These are phyloP conservation scores for Corynorhinus townsendii DNA, from an alignment of 2,113 vertebrate genomes.

Conservation along the genomic window DNA sequence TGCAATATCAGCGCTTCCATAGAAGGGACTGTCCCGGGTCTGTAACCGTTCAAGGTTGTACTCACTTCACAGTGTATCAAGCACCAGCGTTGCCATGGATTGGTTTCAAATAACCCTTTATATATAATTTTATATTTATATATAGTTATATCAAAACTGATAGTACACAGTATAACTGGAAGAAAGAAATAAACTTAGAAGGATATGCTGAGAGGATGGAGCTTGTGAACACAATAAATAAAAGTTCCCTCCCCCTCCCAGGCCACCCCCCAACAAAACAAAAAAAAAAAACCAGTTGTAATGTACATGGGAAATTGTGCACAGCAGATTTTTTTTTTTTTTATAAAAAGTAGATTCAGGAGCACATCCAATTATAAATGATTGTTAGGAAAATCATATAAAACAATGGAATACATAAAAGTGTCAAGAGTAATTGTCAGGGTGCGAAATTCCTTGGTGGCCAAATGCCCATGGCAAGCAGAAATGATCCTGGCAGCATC, in stretches of 20 bases:
- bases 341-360: constrained; percentile 94
- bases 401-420: constrained; percentile 99
- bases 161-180: constrained; percentile 89
- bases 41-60: constrained; percentile 82
- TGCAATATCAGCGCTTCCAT: constrained; percentile 79
- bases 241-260: constrained; percentile 81
- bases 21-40: constrained; percentile 84
- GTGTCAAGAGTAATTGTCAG: constrained; percentile 91
- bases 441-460: constrained; percentile 86
- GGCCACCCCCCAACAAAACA: constrained; percentile 76
- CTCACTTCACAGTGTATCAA: constrained; percentile 98
- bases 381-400: constrained; percentile 95
- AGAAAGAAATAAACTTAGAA: constrained; percentile 85
- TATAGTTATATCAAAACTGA: constrained; percentile 91
- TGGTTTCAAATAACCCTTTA: constrained; percentile 92
- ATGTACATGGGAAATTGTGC: constrained; percentile 96
- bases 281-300: constrained; percentile 87
- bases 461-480: constrained; percentile 84
- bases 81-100: constrained; percentile 96
- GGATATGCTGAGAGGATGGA: constrained; percentile 85
- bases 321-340: constrained; percentile 84
- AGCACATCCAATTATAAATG: constrained; percentile 98
- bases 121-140: constrained; percentile 88
- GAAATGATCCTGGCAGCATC: constrained; percentile 81
- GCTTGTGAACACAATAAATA: constrained; percentile 98